Percentiles rank a stretch among this genome's conserved stretches.
phyloP scores from a whole-genome alignment of 2,888 invertebrate genomes.

The Spialia ferax region DNA sequence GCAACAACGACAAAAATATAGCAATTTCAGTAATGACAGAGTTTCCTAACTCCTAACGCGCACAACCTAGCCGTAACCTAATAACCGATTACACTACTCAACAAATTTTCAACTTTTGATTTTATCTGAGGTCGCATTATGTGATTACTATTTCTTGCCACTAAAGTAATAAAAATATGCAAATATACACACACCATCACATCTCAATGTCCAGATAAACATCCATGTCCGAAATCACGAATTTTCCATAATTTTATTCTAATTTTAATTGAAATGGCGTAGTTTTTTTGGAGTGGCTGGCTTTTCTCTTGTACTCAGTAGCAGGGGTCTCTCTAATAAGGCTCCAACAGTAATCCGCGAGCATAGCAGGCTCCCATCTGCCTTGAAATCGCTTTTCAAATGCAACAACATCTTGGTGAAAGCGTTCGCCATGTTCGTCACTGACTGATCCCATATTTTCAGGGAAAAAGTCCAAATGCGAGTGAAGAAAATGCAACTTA shows the following conservation, averaged over 20 bases:
- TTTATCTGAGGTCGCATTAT: conserved; percentile 24
- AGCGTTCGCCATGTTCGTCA: too few species aligned
- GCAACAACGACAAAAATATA: conserved; percentile 9
- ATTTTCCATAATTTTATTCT: background rate
- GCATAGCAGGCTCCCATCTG: conserved; percentile 14
- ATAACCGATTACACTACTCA: conserved; percentile 5
- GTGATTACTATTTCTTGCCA: background rate
- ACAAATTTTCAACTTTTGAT: conserved; percentile 14
- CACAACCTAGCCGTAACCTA: conserved; percentile 31
- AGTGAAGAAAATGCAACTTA: too few species aligned
- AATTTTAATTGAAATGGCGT: background rate
- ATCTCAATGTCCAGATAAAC: background rate
- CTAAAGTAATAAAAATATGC: background rate
- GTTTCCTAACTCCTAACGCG: conserved; percentile 10
- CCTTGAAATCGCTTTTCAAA: conserved; percentile 5
- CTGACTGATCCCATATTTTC: too few species aligned
- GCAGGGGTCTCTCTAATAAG: conserved; percentile 11
- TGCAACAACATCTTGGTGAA: conserved; percentile 1
- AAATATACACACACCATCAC: background rate
- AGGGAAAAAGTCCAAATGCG: too few species aligned
- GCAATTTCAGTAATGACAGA: conserved; percentile 26
- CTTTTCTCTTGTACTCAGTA: conserved; percentile 2
- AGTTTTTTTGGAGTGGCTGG: background rate
- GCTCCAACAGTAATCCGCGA: conserved; percentile 18
- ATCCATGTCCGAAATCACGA: background rate